Evolutionary conservation across 2,113 vertebrate species (phyloP).

Genomic region (Nothocercus nigrocapillus): DNA sequence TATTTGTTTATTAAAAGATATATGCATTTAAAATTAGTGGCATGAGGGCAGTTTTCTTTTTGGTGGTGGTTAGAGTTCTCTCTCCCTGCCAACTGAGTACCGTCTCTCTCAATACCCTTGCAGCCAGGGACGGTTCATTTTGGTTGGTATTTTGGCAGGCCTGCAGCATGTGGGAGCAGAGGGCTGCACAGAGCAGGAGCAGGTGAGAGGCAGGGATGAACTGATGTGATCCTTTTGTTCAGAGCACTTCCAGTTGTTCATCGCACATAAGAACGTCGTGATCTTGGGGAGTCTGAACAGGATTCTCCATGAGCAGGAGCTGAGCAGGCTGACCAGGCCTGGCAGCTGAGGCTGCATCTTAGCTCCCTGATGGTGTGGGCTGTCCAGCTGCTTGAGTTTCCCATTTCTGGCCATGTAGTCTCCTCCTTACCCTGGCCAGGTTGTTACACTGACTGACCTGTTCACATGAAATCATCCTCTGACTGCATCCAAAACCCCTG

Average conservation of each 20-base stretch:
- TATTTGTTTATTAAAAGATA: not conserved
- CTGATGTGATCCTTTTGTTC: not conserved
- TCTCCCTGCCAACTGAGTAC: not conserved
- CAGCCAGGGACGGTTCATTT: not conserved
- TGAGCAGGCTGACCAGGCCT: not conserved
- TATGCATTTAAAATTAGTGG: accelerated
- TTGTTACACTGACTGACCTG: too few relatives aligned
- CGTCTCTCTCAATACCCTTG: not conserved
- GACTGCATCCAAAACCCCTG: too few relatives aligned
- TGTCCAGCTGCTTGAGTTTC: too few relatives aligned
- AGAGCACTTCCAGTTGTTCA: not conserved
- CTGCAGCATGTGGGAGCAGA: not conserved
- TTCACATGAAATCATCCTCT: too few relatives aligned
- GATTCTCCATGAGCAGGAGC: accelerated
- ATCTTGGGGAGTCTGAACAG: not conserved
- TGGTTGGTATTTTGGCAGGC: not conserved
- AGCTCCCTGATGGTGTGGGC: not conserved
- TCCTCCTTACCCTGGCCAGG: too few relatives aligned
- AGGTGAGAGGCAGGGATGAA: not conserved
- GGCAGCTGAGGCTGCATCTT: not conserved
- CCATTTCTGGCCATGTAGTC: too few relatives aligned
- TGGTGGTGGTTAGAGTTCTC: not conserved
- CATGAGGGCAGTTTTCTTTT: not conserved
- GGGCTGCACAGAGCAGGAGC: not conserved
- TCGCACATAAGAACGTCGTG: not conserved